Conservation (phyloP, 2,113 vertebrate species). For the Tapirus terrestris region DNA sequence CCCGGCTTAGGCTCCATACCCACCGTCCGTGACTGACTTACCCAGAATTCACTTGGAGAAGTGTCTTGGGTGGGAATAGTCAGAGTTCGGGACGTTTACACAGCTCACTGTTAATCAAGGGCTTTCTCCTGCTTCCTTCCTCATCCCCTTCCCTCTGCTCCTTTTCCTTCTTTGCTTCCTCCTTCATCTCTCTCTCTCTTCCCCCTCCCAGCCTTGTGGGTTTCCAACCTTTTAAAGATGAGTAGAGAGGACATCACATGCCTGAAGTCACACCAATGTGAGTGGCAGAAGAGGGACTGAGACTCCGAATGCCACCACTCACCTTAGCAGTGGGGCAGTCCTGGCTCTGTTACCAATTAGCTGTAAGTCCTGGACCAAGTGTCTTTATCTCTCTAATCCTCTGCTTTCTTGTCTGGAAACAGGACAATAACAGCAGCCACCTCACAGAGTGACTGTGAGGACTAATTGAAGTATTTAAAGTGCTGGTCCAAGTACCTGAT, state of each 20-base stretch:
- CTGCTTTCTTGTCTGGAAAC: background rate
- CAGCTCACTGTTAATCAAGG: background rate
- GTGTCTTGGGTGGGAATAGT: background rate
- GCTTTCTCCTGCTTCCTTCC: background rate
- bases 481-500: background rate
- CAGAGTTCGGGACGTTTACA: background rate
- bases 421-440: background rate
- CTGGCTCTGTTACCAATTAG: background rate
- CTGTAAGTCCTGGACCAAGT: background rate
- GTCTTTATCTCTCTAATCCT: background rate
- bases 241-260: background rate
- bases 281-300: background rate
- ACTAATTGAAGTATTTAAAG: background rate
- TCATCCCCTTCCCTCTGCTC: fast-evolving
- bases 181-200: background rate
- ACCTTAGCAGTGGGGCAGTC: background rate
- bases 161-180: background rate
- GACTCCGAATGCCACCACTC: background rate
- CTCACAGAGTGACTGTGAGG: background rate
- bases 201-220: background rate
- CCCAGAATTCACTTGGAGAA: background rate
- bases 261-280: background rate
- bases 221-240: background rate
- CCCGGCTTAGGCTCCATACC: background rate
- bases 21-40: background rate